phyloP scores from a whole-genome alignment of 2,113 vertebrate genomes.

The Neolamprologus sp. region DNA sequence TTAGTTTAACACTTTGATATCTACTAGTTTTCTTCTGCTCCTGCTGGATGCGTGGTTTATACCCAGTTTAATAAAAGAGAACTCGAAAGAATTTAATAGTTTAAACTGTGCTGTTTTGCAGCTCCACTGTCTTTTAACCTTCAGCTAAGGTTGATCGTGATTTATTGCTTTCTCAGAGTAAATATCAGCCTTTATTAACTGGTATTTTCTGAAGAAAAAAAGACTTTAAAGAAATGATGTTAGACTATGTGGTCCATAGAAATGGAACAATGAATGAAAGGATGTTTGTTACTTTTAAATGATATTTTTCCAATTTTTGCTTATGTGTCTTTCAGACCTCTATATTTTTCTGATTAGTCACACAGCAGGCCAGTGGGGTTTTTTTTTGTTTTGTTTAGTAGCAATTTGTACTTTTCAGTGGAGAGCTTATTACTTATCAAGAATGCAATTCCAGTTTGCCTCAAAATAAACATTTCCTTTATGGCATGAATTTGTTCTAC shows the following conservation, averaged over 20 bases:
- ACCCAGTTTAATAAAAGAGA: background rate
- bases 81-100: background rate
- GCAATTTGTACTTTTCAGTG: background rate
- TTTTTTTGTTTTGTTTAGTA: background rate
- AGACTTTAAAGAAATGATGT: background rate
- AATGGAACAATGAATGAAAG: background rate
- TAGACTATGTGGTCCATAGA: fast-evolving
- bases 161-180: background rate
- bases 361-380: fast-evolving
- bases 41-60: background rate
- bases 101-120: background rate
- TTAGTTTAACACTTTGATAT: fast-evolving
- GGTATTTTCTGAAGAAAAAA: background rate
- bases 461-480: background rate
- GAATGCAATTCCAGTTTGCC: fast-evolving
- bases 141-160: fast-evolving
- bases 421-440: background rate
- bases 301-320: fast-evolving
- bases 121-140: background rate
- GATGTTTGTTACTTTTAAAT: background rate
- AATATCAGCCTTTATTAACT: background rate
- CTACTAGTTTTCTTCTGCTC: background rate
- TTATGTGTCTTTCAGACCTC: background rate
- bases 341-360: background rate
- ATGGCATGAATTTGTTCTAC: background rate